Evolutionary conservation across 2,888 invertebrate genomes (phyloP).

Genomic region (Papilio gigon): DNA sequence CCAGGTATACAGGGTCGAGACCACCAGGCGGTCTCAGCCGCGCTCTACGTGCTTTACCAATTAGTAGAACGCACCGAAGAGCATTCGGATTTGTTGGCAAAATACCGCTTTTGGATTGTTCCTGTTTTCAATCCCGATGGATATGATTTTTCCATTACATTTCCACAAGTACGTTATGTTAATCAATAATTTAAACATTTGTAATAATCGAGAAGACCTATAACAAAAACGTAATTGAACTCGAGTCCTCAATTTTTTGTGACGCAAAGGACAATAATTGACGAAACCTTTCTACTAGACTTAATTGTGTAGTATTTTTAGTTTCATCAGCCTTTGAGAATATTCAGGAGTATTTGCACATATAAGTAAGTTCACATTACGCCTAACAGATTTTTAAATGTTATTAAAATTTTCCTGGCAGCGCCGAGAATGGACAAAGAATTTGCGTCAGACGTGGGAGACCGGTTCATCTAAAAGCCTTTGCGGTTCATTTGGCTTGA

Average conservation of each 20-base stretch:
- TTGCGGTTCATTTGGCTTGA: constrained; percentile 63
- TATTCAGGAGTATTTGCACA: background rate
- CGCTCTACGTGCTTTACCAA: constrained; percentile 72
- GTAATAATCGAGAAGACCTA: too few relatives aligned
- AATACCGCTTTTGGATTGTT: constrained; percentile 74
- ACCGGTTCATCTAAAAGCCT: constrained; percentile 59
- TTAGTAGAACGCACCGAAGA: constrained; percentile 68
- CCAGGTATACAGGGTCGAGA: constrained; percentile 76
- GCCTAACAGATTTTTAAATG: background rate
- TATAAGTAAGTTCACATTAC: background rate
- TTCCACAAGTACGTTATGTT: constrained; percentile 67
- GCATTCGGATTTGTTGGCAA: constrained; percentile 65
- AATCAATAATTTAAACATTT: background rate
- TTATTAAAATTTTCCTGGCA: constrained; percentile 44
- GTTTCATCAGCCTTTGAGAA: too few relatives aligned
- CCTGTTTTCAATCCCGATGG: constrained; percentile 78
- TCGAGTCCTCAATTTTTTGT: too few relatives aligned
- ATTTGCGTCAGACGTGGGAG: constrained; percentile 72
- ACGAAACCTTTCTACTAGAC: too few relatives aligned
- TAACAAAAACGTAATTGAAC: too few relatives aligned
- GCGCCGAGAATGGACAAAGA: constrained; percentile 74
- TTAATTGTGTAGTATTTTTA: too few relatives aligned
- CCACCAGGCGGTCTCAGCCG: constrained; percentile 73
- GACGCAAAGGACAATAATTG: too few relatives aligned
- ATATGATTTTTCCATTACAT: constrained; percentile 76